Percentiles rank a stretch among this genome's conserved stretches.
Conservation (phyloP, 2,113 vertebrate species). For the Platycercus adscitus region DNA sequence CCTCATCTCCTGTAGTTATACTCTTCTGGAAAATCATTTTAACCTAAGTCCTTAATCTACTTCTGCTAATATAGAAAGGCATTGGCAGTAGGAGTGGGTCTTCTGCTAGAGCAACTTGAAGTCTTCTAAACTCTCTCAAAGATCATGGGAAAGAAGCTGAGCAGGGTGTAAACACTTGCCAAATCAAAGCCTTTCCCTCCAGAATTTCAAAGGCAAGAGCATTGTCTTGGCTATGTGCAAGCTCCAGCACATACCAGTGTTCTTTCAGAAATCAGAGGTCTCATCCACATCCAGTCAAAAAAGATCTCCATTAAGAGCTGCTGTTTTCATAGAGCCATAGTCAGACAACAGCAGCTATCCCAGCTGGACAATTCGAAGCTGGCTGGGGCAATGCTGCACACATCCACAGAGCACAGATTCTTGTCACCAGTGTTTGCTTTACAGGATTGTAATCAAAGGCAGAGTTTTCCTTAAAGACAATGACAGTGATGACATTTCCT, state of each 20-base stretch:
- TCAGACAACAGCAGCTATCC: not conserved
- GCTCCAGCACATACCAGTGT: rapidly evolving
- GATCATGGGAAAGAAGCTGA: not conserved
- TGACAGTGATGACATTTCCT: not conserved
- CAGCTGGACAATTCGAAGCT: not conserved
- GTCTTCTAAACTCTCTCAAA: not conserved
- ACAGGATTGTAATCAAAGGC: not conserved
- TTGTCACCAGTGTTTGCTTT: not conserved
- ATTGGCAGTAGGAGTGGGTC: not conserved
- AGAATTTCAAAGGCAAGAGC: not conserved
- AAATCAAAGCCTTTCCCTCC: not conserved
- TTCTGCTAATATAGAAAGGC: not conserved
- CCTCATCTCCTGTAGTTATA: not conserved
- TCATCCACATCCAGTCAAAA: not conserved
- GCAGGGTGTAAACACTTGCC: not conserved
- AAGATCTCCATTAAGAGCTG: rapidly evolving
- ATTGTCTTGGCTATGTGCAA: not conserved
- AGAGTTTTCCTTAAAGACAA: not conserved
- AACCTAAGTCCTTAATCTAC: not conserved
- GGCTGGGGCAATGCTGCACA: not conserved
- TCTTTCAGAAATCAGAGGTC: not conserved
- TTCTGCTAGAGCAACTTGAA: not conserved
- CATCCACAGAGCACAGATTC: not conserved
- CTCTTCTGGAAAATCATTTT: not conserved
- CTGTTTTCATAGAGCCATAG: not conserved